Base-by-base conservation (phyloP, 2,888 invertebrate species). In the Anoplius nigerrimus region DNA sequence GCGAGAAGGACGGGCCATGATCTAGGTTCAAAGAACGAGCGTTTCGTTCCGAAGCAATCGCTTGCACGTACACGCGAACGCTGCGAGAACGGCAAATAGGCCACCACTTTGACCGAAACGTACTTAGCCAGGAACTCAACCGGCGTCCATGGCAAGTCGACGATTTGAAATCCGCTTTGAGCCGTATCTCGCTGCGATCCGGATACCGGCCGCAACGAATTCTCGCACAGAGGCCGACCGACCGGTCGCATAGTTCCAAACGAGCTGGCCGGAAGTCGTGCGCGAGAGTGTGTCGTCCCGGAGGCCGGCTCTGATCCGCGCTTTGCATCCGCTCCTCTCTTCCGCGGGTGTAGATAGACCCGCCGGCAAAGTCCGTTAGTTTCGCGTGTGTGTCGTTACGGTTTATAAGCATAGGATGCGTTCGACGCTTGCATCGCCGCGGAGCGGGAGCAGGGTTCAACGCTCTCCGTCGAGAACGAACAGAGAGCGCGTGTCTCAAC, bases 371-470 rank as follows among this genome's bases (percentile, higher is more conserved):
- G 71, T 74, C 85, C 86, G 86, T 85, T 86, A 86, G 81, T 83
- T 83, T 86, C 83, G 82, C 82, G 83, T 82, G 34, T 34, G 34
- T 34, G 85, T 86, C 85, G 86, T 85, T 86, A 86, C 84, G 85
- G 83, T 84, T 85, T 83, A 85, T 85, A 84, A 85, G 80, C 85
- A 81, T 84, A 75, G 81, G 84, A 85, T 84, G 83, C 79, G 79
- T 84, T 82, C 78, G 82, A 81, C 78, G 78, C n/a, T 81, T 76
- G 75, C 77, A 69, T 67, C 67, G 66, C 69, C 68, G 64, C 53
- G 69, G 67, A 67, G 70, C 64, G 70, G 63, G 68, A 66, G 67
- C 76, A 72, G 73, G 74, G 85, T 84, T 85, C 86, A 82, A 83
- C 79, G 84, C 79, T 81, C 86, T 70, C 74, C 66, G 69, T 59